A percentile compares a stretch with the other conserved stretches of the same genome.
phyloP scores from a whole-genome alignment of 2,888 invertebrate genomes.

The Megaustenia siamemsis region DNA sequence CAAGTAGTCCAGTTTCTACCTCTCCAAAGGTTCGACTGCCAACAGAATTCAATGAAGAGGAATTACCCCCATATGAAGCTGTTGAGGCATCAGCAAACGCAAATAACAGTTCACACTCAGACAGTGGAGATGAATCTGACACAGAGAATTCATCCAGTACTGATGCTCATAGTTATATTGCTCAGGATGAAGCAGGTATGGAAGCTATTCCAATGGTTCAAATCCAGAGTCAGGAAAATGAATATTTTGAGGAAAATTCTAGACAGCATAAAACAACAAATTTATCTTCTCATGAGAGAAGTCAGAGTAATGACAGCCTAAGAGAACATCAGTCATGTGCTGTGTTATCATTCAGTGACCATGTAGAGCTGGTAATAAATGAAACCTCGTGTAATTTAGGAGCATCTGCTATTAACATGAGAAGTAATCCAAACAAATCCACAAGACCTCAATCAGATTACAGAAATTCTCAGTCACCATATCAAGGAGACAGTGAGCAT shows the following conservation, averaged over 20 bases:
- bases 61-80: conserved; percentile 71
- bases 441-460: conserved; percentile 29
- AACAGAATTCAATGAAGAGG: conserved; percentile 68
- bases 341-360: not conserved
- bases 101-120: conserved; percentile 17
- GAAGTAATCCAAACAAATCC: conserved; percentile 23
- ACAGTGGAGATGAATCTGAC: conserved; percentile 56
- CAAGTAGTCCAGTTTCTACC: not conserved
- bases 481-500: conserved; percentile 41
- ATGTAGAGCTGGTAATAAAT: not conserved
- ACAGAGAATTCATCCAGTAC: conserved; percentile 51
- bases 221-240: conserved; percentile 10
- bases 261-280: conserved; percentile 1
- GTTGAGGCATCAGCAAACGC: conserved; percentile 33
- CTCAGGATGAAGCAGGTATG: conserved; percentile 25
- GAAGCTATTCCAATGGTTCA: conserved; percentile 50
- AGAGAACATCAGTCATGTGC: not conserved
- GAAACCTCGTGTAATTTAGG: not conserved
- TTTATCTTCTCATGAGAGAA: not conserved
- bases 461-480: not conserved
- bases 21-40: conserved; percentile 52
- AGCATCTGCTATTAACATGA: not conserved
- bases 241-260: not conserved
- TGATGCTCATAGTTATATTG: conserved; percentile 49
- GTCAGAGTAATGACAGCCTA: not conserved